Evolutionary conservation across 1,140 invertebrate species (phyloP).

Genomic region (Ostrea edulis): DNA sequence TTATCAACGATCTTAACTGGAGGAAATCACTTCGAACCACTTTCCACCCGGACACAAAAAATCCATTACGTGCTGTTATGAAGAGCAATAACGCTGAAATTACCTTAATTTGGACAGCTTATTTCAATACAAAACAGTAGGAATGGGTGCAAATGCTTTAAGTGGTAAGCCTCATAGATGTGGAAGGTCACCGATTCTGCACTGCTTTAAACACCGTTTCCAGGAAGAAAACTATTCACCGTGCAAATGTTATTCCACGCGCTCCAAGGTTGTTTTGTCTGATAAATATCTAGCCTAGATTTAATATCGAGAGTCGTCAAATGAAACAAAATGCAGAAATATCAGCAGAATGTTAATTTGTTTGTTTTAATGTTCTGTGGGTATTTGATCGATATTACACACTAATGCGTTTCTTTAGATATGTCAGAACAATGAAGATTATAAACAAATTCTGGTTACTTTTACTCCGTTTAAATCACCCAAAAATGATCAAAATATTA

Average conservation of each 20-base stretch:
- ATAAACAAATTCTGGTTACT: slow-evolving; percentile 22
- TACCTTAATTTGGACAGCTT: neutral
- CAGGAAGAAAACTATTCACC: neutral
- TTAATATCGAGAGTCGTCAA: neutral
- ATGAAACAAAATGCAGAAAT: neutral
- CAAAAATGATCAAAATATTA: slow-evolving; percentile 25
- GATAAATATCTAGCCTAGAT: neutral
- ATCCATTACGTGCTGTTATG: neutral
- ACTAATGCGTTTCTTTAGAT: slow-evolving; percentile 26
- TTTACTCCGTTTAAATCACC: slow-evolving; percentile 19
- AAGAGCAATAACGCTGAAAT: neutral
- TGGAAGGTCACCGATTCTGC: neutral
- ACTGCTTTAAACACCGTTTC: slow-evolving; percentile 13
- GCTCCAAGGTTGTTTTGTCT: neutral
- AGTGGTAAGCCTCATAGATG: neutral
- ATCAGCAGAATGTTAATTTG: neutral
- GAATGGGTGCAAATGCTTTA: neutral
- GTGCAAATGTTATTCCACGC: neutral
- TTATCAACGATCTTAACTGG: neutral
- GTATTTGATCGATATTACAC: slow-evolving; percentile 4
- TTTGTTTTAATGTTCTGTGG: slow-evolving; percentile 21
- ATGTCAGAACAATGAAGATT: slow-evolving; percentile 1
- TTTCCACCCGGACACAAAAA: neutral
- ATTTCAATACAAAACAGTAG: neutral
- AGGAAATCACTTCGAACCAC: neutral